Percentiles rank a stretch among this genome's conserved stretches.
These are phyloP conservation scores for Zygogramma bicolorata DNA, from an alignment of 2,888 invertebrate genomes.

Conservation along the genomic window DNA sequence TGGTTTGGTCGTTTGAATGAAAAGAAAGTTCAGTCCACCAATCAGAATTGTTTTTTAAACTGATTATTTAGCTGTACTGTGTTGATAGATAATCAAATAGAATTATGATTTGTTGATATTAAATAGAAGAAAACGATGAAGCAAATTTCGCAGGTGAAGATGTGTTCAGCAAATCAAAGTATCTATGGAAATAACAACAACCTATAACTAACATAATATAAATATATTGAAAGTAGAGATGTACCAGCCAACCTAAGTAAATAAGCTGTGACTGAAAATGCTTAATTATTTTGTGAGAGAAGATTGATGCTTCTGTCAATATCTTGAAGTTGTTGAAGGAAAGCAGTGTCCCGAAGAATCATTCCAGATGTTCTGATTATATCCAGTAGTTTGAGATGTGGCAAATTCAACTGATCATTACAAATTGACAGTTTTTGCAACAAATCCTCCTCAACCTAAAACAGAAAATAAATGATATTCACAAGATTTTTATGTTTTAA, in stretches of 20 bases:
- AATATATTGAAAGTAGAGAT: background rate
- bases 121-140: too few species aligned
- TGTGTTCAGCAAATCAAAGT: too few species aligned
- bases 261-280: background rate
- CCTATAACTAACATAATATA: background rate
- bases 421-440: constrained; percentile 75
- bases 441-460: constrained; percentile 74
- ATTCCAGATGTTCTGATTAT: constrained; percentile 76
- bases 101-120: too few species aligned
- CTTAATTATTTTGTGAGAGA: constrained; percentile 79
- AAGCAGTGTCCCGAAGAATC: constrained; percentile 78
- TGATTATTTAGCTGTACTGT: too few species aligned
- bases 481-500: background rate
- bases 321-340: constrained; percentile 80
- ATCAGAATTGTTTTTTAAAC: too few species aligned
- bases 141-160: too few species aligned
- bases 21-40: too few species aligned
- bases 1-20: too few species aligned
- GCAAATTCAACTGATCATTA: constrained; percentile 80
- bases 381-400: constrained; percentile 72
- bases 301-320: constrained; percentile 86
- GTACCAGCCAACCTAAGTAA: background rate
- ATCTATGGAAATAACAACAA: too few species aligned
- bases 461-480: constrained; percentile 33
- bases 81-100: too few species aligned